Base-by-base conservation (phyloP, 35 echinoderm and acorn worm genomes). In the Acanthaster planci region DNA sequence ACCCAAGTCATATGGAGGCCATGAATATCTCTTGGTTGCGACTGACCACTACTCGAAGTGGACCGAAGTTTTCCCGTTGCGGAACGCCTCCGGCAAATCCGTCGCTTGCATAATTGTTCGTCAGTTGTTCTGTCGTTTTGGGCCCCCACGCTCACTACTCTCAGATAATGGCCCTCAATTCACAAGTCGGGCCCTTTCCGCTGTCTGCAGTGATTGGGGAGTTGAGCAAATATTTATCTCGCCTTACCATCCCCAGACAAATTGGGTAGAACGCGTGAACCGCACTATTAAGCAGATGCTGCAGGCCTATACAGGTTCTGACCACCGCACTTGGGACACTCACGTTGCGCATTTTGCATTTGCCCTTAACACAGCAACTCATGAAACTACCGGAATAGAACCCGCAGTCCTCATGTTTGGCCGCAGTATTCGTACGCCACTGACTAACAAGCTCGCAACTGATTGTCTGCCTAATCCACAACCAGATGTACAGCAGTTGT, bases 161-260 rank as follows among this genome's bases (percentile, higher is more conserved):
- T 88, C 77, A 31, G 77, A 88, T 38, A 88, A 88, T 88, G 86
- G 86, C 7, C 40, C 77, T 22, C 86, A 88, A 37, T 82, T 88
- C 29, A 55, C 30, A 15, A 21, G 31, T 12, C 51, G 18, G 32
- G 44, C 7, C 60, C 14, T 88, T 8, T 39, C 76, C 19, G 77
- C 77, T 29, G 50, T 88, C 38, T 88, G 86, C 75, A 32, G 10
- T 37, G 16, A 7, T 2, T 88, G 86, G 86, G 86, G 86, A 16
- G 77, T 88, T 8, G 6, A 59, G 39, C 86, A 76, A 32, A 32
- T 82, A 5, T 88, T 88, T 35, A 88, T 38, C 23, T 55, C 86
- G 3, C 57, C 57, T 2, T 85, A 85, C 27, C 83, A 85, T 27
- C 83, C 83, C 5, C 83, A 85, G 39, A 77, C 77, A 39, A 88